Conservation (phyloP, 2,797 vertebrate genomes). For the Intellagama lesueurii region DNA sequence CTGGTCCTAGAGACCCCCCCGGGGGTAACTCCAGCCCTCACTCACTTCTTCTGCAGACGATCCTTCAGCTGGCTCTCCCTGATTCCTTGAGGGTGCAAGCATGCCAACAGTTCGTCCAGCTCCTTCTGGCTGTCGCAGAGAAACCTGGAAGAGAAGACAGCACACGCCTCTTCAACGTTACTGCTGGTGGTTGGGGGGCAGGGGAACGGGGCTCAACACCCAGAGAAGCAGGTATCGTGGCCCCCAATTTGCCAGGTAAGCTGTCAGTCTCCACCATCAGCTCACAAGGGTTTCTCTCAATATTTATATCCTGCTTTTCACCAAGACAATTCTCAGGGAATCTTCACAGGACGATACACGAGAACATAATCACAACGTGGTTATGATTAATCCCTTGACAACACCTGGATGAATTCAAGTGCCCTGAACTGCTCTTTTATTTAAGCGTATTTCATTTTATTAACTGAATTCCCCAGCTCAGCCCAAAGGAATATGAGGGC, state of each 20-base stretch:
- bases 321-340: background rate
- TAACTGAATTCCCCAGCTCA: no score
- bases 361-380: no score
- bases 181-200: background rate
- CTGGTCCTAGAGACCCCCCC: no score
- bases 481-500: no score
- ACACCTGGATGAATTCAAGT: background rate
- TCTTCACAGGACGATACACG: no score
- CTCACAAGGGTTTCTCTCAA: background rate
- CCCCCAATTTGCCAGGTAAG: background rate
- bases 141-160: slow-evolving; percentile 82
- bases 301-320: background rate
- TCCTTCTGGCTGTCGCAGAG: slow-evolving; percentile 90
- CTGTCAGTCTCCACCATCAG: background rate
- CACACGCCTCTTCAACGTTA: background rate
- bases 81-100: slow-evolving; percentile 91
- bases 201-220: background rate
- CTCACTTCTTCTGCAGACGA: slow-evolving; percentile 88
- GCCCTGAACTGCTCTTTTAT: background rate
- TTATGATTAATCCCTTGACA: background rate
- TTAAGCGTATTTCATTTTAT: background rate
- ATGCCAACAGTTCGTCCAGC: slow-evolving; percentile 90
- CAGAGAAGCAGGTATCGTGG: no score
- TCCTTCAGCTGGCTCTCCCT: slow-evolving; percentile 92
- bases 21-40: no score